Percentiles rank a stretch among this genome's conserved stretches.
Evolutionary conservation across 2,888 invertebrate species (phyloP).

Genomic region (Nineta flava): DNA sequence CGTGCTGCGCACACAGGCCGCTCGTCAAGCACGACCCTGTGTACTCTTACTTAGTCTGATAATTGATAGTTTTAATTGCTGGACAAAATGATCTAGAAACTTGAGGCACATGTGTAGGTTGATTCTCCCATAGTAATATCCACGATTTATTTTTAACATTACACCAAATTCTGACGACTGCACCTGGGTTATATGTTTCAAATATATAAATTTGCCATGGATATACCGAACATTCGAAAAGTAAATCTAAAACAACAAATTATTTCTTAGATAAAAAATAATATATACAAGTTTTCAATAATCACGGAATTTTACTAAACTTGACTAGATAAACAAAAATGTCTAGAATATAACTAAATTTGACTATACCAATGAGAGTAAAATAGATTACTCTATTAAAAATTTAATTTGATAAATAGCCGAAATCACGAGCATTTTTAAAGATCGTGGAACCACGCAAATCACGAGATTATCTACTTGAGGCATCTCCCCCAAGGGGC

Average conservation of each 20-base stretch:
- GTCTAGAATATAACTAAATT: neutral
- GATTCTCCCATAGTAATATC: conserved; percentile 63
- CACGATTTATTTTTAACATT: conserved; percentile 36
- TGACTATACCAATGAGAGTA: no score
- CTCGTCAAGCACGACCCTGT: no score
- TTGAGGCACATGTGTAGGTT: conserved; percentile 40
- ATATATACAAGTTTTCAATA: neutral
- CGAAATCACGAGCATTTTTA: no score
- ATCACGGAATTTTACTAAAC: neutral
- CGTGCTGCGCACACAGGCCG: no score
- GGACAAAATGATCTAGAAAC: conserved; percentile 64
- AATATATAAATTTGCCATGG: conserved; percentile 57
- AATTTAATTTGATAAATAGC: no score
- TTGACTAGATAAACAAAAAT: neutral
- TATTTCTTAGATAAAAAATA: no score
- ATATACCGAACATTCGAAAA: conserved; percentile 48
- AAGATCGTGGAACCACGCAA: no score
- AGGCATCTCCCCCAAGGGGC: no score
- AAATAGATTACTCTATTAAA: no score
- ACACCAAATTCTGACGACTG: conserved; percentile 68
- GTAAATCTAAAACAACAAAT: conserved; percentile 35
- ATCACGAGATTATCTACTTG: no score
- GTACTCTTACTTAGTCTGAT: conserved; percentile 40
- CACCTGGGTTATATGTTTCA: conserved; percentile 78
- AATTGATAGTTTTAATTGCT: conserved; percentile 38